A percentile compares a stretch with the other conserved stretches of the same genome.
phyloP scores from a whole-genome alignment of 2,888 invertebrate genomes.

The Dynastes maya region DNA sequence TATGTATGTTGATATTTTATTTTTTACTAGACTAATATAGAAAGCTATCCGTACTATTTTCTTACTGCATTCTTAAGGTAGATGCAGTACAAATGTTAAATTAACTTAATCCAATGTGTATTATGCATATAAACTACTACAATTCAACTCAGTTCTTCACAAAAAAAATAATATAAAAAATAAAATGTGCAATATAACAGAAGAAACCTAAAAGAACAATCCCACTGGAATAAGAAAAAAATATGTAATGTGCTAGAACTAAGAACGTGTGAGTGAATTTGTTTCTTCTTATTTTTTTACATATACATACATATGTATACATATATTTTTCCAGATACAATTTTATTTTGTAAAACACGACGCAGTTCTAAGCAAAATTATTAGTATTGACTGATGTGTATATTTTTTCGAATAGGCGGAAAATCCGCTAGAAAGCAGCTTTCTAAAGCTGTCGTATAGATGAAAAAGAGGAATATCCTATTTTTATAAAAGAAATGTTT shows the following conservation, averaged over 20 bases:
- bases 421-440: conserved; percentile 33
- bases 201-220: conserved; percentile 22
- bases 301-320: conserved; percentile 6
- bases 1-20: too few relatives aligned
- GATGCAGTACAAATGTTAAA: too few relatives aligned
- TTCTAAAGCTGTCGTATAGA: conserved; percentile 29
- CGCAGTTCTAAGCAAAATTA: conserved; percentile 60
- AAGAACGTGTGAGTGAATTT: conserved; percentile 42
- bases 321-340: conserved; percentile 24
- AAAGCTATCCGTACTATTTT: too few relatives aligned
- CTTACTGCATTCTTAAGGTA: too few relatives aligned
- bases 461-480: conserved; percentile 60
- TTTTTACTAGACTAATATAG: too few relatives aligned
- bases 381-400: conserved; percentile 58
- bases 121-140: too few relatives aligned
- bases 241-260: conserved; percentile 43
- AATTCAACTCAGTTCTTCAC: too few relatives aligned
- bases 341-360: conserved; percentile 49
- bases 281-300: conserved; percentile 41
- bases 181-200: conserved; percentile 2
- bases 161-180: too few relatives aligned
- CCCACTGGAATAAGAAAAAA: not conserved
- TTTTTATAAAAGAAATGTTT: conserved; percentile 66
- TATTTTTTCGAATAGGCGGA: conserved; percentile 51
- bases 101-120: too few relatives aligned